Evolutionary conservation across 2,797 vertebrate species (phyloP).

Genomic region (Emydoidea blandingii): DNA sequence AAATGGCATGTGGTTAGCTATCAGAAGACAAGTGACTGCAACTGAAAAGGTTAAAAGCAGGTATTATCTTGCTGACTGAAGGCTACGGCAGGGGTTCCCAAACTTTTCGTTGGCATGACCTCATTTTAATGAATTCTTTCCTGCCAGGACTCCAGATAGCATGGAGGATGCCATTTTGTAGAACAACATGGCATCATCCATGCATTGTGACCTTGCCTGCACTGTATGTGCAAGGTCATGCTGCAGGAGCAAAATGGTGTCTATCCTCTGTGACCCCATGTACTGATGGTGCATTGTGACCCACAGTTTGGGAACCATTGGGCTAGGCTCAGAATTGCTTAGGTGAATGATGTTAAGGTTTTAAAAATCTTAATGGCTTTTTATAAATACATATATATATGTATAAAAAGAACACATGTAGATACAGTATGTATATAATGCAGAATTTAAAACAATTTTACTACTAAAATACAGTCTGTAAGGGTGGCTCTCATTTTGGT

Average conservation of each 20-base stretch:
- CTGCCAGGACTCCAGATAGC: neutral
- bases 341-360: slow-evolving; percentile 78
- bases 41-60: slow-evolving; percentile 18
- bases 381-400: slow-evolving; percentile 46
- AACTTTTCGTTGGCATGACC: neutral
- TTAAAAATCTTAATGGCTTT: slow-evolving; percentile 73
- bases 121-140: neutral
- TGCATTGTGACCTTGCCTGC: neutral
- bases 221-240: neutral
- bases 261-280: neutral
- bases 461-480: slow-evolving; percentile 59
- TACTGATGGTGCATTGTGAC: neutral
- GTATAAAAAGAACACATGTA: slow-evolving; percentile 68
- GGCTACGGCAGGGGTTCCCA: neutral
- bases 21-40: slow-evolving; percentile 46
- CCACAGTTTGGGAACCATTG: neutral
- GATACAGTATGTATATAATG: slow-evolving; percentile 78
- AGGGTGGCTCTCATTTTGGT: slow-evolving; percentile 44
- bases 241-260: neutral
- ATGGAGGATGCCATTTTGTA: neutral
- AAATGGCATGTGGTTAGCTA: neutral
- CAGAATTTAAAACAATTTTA: slow-evolving; percentile 69
- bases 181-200: neutral
- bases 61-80: slow-evolving; percentile 49
- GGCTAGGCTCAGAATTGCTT: slow-evolving; percentile 53